phyloP scores from a whole-genome alignment of 35 echinoderm and acorn worm genomes.

The Stichopus chloronotus region DNA sequence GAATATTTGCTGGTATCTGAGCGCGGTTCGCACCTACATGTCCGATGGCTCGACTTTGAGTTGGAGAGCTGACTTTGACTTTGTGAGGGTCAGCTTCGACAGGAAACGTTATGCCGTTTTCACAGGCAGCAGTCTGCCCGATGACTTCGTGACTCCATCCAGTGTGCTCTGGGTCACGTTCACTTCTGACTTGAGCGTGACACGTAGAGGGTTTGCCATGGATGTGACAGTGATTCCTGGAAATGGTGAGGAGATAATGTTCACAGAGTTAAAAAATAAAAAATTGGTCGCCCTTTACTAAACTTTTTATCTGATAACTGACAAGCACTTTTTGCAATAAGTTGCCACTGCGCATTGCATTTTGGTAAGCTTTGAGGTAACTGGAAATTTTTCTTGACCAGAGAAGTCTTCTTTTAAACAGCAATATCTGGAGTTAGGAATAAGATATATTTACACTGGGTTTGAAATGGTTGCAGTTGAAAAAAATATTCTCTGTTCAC shows the following conservation, averaged over 20 bases:
- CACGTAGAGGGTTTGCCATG: neutral
- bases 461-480: too few relatives aligned
- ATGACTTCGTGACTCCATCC: conserved; percentile 1
- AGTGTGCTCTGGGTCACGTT: conserved; percentile 3
- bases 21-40: neutral
- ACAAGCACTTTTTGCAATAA: too few relatives aligned
- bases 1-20: neutral
- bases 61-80: neutral
- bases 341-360: too few relatives aligned
- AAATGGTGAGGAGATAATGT: neutral
- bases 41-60: neutral
- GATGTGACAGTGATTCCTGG: neutral
- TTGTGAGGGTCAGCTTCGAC: neutral
- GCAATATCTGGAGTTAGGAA: too few relatives aligned
- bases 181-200: neutral
- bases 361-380: too few relatives aligned
- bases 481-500: too few relatives aligned
- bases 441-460: too few relatives aligned
- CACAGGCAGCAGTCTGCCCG: neutral
- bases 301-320: too few relatives aligned
- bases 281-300: too few relatives aligned
- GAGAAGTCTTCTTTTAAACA: too few relatives aligned
- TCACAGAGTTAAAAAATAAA: too few relatives aligned
- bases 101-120: neutral
- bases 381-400: too few relatives aligned